These are phyloP conservation scores for Drosophila quinaria DNA, from an alignment of 2,888 invertebrate genomes.

Conservation along the genomic window DNA sequence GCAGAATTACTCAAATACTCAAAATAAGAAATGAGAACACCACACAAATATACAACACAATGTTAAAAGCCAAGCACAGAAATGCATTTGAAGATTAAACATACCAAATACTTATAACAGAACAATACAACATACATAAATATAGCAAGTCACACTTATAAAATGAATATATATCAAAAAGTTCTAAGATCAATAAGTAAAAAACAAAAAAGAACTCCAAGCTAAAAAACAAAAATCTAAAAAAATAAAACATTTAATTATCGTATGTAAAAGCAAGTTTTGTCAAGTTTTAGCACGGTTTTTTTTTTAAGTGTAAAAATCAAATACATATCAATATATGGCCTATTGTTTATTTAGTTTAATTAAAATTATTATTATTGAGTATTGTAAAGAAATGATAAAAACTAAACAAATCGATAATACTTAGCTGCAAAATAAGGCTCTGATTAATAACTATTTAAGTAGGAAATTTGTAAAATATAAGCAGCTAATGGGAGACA, in stretches of 20 bases:
- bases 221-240: constrained; percentile 1
- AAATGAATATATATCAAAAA: constrained; percentile 33
- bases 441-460: constrained; percentile 75
- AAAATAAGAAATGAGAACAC: constrained; percentile 32
- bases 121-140: constrained; percentile 48
- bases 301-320: constrained; percentile 84
- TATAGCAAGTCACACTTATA: constrained; percentile 38
- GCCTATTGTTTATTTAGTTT: constrained; percentile 83
- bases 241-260: constrained; percentile 36
- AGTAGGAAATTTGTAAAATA: constrained; percentile 78
- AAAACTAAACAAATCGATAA: constrained; percentile 33
- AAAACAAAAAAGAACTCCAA: constrained; percentile 1
- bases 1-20: constrained; percentile 40
- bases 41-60: constrained; percentile 50
- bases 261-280: constrained; percentile 53
- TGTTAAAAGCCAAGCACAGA: constrained; percentile 64
- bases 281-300: constrained; percentile 69
- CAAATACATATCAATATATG: constrained; percentile 85
- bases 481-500: constrained; percentile 55
- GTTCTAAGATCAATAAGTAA: constrained; percentile 30
- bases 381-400: constrained; percentile 38
- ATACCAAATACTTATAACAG: constrained; percentile 52
- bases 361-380: constrained; percentile 60
- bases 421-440: constrained; percentile 58
- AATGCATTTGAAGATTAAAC: constrained; percentile 67